phyloP scores from a whole-genome alignment of 2,113 vertebrate genomes.

The Noctilio leporinus region DNA sequence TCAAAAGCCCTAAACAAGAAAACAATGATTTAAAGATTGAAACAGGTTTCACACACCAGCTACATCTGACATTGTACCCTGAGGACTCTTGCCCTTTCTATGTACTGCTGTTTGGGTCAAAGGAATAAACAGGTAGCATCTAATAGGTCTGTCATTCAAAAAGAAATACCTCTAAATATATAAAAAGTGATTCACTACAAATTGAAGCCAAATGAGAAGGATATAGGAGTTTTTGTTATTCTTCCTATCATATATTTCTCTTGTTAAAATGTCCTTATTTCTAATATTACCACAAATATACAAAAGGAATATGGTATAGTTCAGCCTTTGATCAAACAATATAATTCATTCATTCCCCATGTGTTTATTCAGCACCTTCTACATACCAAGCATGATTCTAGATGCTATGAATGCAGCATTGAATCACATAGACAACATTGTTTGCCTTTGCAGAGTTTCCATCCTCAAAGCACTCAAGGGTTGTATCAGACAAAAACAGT shows the following conservation, averaged over 20 bases:
- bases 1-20: slow-evolving; percentile 20
- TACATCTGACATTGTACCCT: neutral
- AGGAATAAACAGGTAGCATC: neutral
- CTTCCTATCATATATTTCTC: neutral
- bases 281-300: neutral
- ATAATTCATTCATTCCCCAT: neutral
- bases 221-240: neutral
- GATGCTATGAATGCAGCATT: neutral
- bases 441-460: neutral
- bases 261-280: neutral
- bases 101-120: neutral
- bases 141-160: neutral
- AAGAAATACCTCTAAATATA: neutral
- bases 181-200: neutral
- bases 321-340: neutral
- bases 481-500: neutral
- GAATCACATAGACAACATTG: neutral
- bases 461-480: neutral
- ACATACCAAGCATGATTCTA: neutral
- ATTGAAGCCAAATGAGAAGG: neutral
- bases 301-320: neutral
- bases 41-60: neutral
- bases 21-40: neutral
- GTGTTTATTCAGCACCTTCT: neutral
- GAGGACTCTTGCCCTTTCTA: neutral